Evolutionary conservation across 2,113 vertebrate species (phyloP).

Genomic region (Toxotes chatareus): DNA sequence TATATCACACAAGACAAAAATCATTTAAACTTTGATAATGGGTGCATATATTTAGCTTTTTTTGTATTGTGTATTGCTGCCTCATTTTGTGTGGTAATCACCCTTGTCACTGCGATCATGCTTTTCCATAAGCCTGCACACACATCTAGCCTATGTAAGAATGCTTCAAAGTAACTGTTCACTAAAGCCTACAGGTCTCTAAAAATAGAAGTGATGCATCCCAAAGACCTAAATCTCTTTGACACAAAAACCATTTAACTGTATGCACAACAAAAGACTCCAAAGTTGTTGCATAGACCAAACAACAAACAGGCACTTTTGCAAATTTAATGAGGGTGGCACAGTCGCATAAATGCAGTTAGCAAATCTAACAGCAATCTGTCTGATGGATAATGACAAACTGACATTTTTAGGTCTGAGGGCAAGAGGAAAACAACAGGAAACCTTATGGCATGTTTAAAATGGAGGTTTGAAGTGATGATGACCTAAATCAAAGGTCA

Average conservation of each 20-base stretch:
- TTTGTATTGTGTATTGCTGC: conserved; percentile 16
- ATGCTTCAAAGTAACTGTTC: conserved; percentile 34
- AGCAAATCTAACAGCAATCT: conserved; percentile 9
- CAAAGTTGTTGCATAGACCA: not conserved
- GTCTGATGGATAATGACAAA: not conserved
- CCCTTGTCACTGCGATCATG: conserved; percentile 23
- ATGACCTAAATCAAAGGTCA: not conserved
- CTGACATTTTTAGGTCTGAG: not conserved
- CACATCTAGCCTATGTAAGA: conserved; percentile 27
- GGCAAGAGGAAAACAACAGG: not conserved
- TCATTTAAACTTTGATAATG: conserved; percentile 12
- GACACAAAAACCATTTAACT: not conserved
- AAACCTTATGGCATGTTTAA: not conserved
- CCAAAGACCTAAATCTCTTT: conserved; percentile 16
- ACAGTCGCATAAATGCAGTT: not conserved
- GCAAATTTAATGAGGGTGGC: not conserved
- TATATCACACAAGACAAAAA: not conserved
- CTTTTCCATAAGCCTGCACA: conserved; percentile 28
- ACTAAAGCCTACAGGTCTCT: conserved; percentile 46
- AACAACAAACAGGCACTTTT: not conserved
- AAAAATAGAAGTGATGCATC: conserved; percentile 40
- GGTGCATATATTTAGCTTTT: not conserved
- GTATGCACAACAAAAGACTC: conserved; percentile 1
- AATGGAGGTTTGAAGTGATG: not conserved
- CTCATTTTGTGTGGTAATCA: conserved; percentile 33